phyloP scores from a whole-genome alignment of 2,888 invertebrate genomes.

The Meliscaeva auricollis region DNA sequence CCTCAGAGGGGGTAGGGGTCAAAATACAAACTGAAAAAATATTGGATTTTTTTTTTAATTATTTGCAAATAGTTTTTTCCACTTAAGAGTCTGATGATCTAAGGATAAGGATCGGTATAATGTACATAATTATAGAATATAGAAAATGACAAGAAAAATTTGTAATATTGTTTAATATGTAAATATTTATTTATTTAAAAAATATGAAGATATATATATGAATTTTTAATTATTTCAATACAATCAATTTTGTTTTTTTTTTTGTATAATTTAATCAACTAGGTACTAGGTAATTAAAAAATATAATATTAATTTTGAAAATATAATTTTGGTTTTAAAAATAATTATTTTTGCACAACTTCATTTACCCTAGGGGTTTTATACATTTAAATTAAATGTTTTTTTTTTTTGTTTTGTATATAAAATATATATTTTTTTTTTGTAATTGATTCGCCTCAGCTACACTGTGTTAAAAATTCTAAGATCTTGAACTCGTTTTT shows the following conservation, averaged over 20 bases:
- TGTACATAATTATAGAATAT: too few relatives aligned
- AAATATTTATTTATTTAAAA: constrained; percentile 73
- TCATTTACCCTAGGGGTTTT: constrained; percentile 35
- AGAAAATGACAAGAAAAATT: too few relatives aligned
- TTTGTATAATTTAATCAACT: constrained; percentile 29
- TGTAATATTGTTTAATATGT: constrained; percentile 27
- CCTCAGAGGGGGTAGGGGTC: too few relatives aligned
- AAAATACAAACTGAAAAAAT: too few relatives aligned
- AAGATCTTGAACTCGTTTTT: constrained; percentile 13
- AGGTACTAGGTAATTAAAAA: not conserved
- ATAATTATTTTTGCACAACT: constrained; percentile 24
- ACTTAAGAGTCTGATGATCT: too few relatives aligned
- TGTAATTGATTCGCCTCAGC: not conserved
- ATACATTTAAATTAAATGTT: not conserved
- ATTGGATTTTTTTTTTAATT: too few relatives aligned
- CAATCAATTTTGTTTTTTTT: constrained; percentile 32
- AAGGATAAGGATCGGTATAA: too few relatives aligned
- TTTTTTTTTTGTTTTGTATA: constrained; percentile 30
- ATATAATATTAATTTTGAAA: constrained; percentile 35
- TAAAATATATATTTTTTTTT: constrained; percentile 46
- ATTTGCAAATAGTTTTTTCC: too few relatives aligned
- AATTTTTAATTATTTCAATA: constrained; percentile 46
- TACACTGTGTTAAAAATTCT: not conserved
- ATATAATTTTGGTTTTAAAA: constrained; percentile 36
- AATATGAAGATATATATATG: constrained; percentile 64